Evolutionary conservation across 2,888 invertebrate species (phyloP).

Genomic region (Melanotus villosus): DNA sequence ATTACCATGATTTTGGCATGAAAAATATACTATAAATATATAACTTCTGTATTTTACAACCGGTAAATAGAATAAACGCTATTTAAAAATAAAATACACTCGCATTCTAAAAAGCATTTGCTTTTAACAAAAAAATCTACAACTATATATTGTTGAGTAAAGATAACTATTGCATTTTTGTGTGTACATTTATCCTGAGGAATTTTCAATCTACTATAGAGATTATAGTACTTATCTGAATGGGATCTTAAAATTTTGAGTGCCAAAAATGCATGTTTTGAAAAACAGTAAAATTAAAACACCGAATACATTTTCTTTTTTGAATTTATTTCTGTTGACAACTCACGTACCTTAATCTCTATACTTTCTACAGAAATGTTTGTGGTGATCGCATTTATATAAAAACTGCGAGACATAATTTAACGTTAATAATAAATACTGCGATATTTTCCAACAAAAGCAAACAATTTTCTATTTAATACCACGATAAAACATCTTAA

Average conservation of each 20-base stretch:
- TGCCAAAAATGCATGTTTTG: slow-evolving; percentile 16
- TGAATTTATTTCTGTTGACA: slow-evolving; percentile 18
- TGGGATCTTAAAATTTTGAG: slow-evolving; percentile 14
- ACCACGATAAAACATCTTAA: too few relatives aligned
- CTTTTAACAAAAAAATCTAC: slow-evolving; percentile 54
- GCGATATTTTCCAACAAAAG: not conserved
- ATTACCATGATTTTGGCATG: slow-evolving; percentile 48
- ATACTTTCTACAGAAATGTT: slow-evolving; percentile 56
- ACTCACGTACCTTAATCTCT: slow-evolving; percentile 61
- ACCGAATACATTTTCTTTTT: slow-evolving; percentile 12
- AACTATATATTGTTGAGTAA: slow-evolving; percentile 55
- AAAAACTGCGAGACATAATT: slow-evolving; percentile 17
- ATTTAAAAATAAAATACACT: slow-evolving; percentile 45
- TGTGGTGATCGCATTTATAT: slow-evolving; percentile 53
- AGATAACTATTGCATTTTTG: slow-evolving; percentile 65
- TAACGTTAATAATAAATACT: not conserved
- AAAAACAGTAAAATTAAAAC: not conserved
- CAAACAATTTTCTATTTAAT: too few relatives aligned
- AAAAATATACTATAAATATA: slow-evolving; percentile 51
- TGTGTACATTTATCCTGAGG: slow-evolving; percentile 66
- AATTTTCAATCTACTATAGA: slow-evolving; percentile 64
- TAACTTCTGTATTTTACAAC: slow-evolving; percentile 49
- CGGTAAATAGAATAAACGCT: slow-evolving; percentile 44
- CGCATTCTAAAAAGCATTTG: slow-evolving; percentile 54
- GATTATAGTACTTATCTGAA: slow-evolving; percentile 58